A percentile compares a stretch with the other conserved stretches of the same genome.
phyloP scores from a whole-genome alignment of 2,113 vertebrate genomes.

The Odontesthes bonariensis region DNA sequence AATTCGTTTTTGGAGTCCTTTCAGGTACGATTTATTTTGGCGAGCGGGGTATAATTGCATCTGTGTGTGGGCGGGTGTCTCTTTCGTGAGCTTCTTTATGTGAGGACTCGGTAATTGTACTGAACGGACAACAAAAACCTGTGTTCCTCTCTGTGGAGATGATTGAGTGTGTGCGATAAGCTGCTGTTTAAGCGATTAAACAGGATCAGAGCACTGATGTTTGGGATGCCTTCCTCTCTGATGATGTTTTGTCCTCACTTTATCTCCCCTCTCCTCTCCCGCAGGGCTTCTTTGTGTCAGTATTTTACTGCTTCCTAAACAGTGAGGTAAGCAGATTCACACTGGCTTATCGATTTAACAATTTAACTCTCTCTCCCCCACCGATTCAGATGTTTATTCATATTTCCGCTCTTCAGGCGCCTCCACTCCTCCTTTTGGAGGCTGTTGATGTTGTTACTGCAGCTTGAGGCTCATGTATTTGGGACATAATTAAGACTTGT shows the following conservation, averaged over 20 bases:
- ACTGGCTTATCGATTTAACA: slow-evolving; percentile 38
- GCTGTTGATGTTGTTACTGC: slow-evolving; percentile 26
- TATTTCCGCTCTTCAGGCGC: not conserved
- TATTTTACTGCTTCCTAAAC: slow-evolving; percentile 95
- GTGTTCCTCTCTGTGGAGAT: not conserved
- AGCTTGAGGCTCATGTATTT: slow-evolving; percentile 27
- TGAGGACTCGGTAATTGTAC: slow-evolving; percentile 21
- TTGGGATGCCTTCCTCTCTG: slow-evolving; percentile 9
- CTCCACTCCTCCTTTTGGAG: slow-evolving; percentile 18
- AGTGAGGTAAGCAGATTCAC: slow-evolving; percentile 87
- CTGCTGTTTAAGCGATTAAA: slow-evolving; percentile 35
- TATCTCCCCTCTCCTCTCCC: slow-evolving; percentile 45
- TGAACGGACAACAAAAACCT: slow-evolving; percentile 1
- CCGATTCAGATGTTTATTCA: slow-evolving; percentile 21
- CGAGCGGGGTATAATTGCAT: not conserved
- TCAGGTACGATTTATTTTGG: slow-evolving; percentile 84
- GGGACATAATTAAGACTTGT: slow-evolving; percentile 66
- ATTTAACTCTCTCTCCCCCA: slow-evolving; percentile 6
- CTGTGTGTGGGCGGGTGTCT: not conserved
- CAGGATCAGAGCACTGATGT: slow-evolving; percentile 33
- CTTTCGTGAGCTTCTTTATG: not conserved
- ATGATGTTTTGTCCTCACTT: slow-evolving; percentile 27
- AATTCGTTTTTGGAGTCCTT: slow-evolving; percentile 98
- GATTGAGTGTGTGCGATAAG: slow-evolving; percentile 42
- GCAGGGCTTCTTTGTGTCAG: slow-evolving; percentile 94